Base-by-base conservation (phyloP, 2,113 vertebrate genomes). In the Antigone vipio region DNA sequence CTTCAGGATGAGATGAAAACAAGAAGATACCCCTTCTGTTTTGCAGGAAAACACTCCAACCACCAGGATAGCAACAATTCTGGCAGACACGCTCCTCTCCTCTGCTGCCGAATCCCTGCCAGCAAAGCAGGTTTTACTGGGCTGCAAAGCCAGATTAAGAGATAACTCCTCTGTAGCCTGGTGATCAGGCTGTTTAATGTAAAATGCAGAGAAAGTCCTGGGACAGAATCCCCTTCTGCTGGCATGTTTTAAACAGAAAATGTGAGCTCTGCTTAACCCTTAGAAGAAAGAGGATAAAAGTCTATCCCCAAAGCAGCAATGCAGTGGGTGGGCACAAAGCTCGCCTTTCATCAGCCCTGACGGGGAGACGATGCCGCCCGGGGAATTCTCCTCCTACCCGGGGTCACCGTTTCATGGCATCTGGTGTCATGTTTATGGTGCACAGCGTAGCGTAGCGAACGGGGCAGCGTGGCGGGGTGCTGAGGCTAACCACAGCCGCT, bases 91-190 rank as follows among this genome's bases (percentile, higher is more conserved):
- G 8, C 44, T 77, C 34, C 63, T 73, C 73, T 73, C 75, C 83
- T 50, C 72, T 32, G 75, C 75, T 58, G 55, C 85, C 71, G 89
- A 91, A 66, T 58, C 79, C 50, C 72, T 92, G 94, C 89, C 91
- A 95, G 86, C 68, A 84, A 45, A 88, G 89, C 79, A 74, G 95
- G 59, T 86, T 86, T 95, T 71, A 38, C 67, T n/a, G 50, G 86
- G 72, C 89, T 84, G 72, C 79, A 95, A 92, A 96, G 59, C 76
- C 89, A 95, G 94, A 91, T 95, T 93, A 95, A 66, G 15, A 40
- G 91, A 29, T 83, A 96, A 93, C 38, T 77, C 79, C 89, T 69
- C 9, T 0, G 3, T 9, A 80, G 68, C 68, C 73, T 47, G 44
- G 34, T 55, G 68, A 89, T 89, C 62, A 66, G 72, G 89, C 50